Evolutionary conservation across 2,888 invertebrate species (phyloP), one percentile per base, ranked within the genome.

Genomic region (Polydrusus tereticollis): DNA sequence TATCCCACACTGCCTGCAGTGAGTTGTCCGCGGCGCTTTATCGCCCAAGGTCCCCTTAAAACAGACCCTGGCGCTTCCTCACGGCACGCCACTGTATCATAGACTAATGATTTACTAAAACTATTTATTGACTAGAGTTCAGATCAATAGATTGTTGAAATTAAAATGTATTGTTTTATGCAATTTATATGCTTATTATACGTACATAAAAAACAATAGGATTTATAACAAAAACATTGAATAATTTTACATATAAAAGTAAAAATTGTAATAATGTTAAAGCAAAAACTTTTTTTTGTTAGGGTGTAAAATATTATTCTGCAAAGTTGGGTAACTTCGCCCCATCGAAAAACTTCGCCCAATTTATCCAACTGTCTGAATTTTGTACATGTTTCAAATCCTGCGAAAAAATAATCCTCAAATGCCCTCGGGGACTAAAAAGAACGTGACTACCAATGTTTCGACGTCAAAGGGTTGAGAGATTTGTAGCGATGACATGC

Each of bases 321-420:
- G 21, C 47, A 47, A 47, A 47, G 47, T 21, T 23, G 23, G 47
- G 23, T 47, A 23, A 21, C 47, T 21, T 45, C 21, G 21, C n/a
- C n/a, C 47, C 21, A 3, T 23, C n/a, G 47, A 12, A 23, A 47
- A 47, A 47, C 47, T 47, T 47, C 23, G 47, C 23, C 23, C 47
- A 47, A 47, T 47, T 47, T 47, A 47, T 20, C 47, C 47, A 21
- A 47, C 47, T 47, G 47, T 47, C 47, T 10, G 47, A 47, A 47
- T 23, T 47, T 47, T 47, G 21, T 47, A 47, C 47, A 47, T 47
- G 47, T 23, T 47, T 47, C 47, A 47, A 47, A 21, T 47, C 21
- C 47, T 20, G 47, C 21, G 18, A 21, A 20, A 47, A 23, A 23
- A 16, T 47, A 23, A 47, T 47, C 12, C 23, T 47, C 20, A 47